Evolutionary conservation across 2,113 vertebrate species (phyloP).

Genomic region (Pagrus major): DNA sequence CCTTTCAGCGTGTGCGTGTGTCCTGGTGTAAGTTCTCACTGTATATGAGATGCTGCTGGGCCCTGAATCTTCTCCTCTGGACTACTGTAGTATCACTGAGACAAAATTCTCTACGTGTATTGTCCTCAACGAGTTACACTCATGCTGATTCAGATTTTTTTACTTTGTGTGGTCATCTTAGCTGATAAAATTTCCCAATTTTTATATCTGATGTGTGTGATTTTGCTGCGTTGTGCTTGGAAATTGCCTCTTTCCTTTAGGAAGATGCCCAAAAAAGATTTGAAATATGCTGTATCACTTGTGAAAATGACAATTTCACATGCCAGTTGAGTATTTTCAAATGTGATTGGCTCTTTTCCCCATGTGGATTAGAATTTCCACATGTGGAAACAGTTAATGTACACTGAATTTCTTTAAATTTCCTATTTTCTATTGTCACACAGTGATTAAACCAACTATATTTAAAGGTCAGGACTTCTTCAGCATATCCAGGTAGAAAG

Average conservation of each 20-base stretch:
- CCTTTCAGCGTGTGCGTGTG: slow-evolving; percentile 17
- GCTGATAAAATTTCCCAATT: not conserved
- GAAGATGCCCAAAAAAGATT: no score
- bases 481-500: not conserved
- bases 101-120: not conserved
- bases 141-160: not conserved
- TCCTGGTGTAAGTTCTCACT: slow-evolving; percentile 11
- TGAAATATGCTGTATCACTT: no score
- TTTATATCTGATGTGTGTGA: not conserved
- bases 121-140: slow-evolving; percentile 6
- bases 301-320: no score
- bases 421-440: not conserved
- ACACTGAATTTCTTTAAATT: no score
- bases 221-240: no score
- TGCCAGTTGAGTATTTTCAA: no score
- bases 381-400: no score
- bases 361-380: no score
- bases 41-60: slow-evolving; percentile 9
- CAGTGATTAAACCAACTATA: not conserved
- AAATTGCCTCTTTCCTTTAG: no score
- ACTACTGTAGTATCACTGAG: not conserved
- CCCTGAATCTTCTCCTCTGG: not conserved
- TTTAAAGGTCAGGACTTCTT: not conserved
- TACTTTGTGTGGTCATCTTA: no score
- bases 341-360: no score